Percentiles rank a stretch among this genome's conserved stretches.
Evolutionary conservation across 1,140 invertebrate species (phyloP).

Genomic region (Drosophila takahashii): DNA sequence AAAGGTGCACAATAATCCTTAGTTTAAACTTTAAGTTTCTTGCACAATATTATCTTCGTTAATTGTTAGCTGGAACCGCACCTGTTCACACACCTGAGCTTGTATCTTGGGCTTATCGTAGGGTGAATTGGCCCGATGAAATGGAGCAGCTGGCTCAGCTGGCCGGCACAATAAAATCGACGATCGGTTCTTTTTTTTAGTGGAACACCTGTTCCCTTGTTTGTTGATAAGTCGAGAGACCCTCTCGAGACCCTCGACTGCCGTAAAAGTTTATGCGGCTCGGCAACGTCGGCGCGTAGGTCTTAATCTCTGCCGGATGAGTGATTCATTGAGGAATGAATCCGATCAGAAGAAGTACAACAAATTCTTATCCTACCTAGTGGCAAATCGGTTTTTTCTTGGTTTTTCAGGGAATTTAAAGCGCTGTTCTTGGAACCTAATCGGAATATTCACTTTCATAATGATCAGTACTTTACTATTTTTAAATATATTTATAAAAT

Average conservation of each 20-base stretch:
- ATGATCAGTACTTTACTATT: no score
- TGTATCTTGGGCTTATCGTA: constrained; percentile 7
- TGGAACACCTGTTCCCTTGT: constrained; percentile 11
- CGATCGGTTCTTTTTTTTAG: constrained; percentile 1
- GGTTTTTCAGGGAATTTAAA: neutral
- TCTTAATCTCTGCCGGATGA: constrained; percentile 8
- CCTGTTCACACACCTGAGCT: constrained; percentile 11
- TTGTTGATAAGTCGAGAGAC: neutral
- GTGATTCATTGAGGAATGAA: constrained; percentile 7
- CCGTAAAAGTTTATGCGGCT: constrained; percentile 5
- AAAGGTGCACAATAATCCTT: constrained; percentile 5
- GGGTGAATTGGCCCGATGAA: neutral
- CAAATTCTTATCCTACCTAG: neutral
- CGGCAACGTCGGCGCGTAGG: constrained; percentile 4
- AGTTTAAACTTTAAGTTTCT: neutral
- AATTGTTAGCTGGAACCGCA: neutral
- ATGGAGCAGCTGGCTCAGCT: constrained; percentile 6
- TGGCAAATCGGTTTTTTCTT: no score
- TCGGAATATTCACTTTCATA: no score
- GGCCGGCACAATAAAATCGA: constrained; percentile 5
- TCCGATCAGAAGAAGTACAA: neutral
- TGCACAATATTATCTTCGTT: neutral
- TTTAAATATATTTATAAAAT: no score
- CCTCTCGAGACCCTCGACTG: constrained; percentile 6
- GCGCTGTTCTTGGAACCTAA: neutral